phyloP scores from a whole-genome alignment of 2,113 vertebrate species.

The Elaphurus davidianus region DNA sequence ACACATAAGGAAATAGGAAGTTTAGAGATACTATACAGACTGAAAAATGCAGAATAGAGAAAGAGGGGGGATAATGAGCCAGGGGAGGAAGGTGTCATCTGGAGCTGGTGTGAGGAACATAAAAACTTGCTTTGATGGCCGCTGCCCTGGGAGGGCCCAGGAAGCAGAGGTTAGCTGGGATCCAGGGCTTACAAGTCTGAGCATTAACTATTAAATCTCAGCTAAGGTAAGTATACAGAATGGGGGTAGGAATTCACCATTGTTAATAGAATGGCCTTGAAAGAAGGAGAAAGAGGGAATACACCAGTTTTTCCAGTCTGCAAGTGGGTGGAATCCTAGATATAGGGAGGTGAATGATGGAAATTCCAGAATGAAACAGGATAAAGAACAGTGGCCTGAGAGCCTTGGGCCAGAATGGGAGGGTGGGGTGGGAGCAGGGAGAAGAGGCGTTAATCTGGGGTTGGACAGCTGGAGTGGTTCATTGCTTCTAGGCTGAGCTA shows the following conservation, averaged over 20 bases:
- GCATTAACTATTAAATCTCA: slow-evolving; percentile 35
- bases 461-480: slow-evolving; percentile 19
- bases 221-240: slow-evolving; percentile 7
- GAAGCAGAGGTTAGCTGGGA: slow-evolving; percentile 16
- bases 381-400: slow-evolving; percentile 24
- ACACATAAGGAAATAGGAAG: not conserved
- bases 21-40: not conserved
- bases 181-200: not conserved
- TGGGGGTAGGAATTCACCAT: not conserved
- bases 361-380: slow-evolving; percentile 34
- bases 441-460: not conserved
- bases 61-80: not conserved
- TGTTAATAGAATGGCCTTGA: slow-evolving; percentile 34
- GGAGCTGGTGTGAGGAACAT: not conserved
- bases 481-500: slow-evolving; percentile 21
- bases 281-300: slow-evolving; percentile 44
- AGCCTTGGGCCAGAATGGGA: slow-evolving; percentile 20
- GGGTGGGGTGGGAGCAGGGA: not conserved
- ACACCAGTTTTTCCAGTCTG: slow-evolving; percentile 32
- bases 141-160: not conserved
- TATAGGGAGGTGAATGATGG: slow-evolving; percentile 21
- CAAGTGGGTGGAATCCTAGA: slow-evolving; percentile 7
- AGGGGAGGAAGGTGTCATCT: not conserved
- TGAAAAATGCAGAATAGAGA: not conserved
- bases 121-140: not conserved